Percentiles rank a stretch among this genome's conserved stretches.
phyloP scores from a whole-genome alignment of 2,888 invertebrate species.

The Aphidoletes aphidimyza region DNA sequence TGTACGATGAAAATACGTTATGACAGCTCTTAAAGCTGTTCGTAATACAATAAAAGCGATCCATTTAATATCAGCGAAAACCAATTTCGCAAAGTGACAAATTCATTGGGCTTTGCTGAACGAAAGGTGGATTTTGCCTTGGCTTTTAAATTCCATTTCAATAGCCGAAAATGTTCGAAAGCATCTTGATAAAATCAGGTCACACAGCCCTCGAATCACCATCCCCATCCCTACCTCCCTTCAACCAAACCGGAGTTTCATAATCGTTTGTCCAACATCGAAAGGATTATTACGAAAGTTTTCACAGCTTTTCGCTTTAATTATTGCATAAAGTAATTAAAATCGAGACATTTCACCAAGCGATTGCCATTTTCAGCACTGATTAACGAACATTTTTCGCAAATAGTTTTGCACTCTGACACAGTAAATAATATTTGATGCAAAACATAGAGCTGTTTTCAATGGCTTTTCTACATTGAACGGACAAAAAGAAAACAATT shows the following conservation, averaged over 20 bases:
- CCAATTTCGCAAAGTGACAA: slow-evolving; percentile 32
- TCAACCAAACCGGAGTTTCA: too few relatives aligned
- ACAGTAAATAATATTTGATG: too few relatives aligned
- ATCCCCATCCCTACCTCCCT: too few relatives aligned
- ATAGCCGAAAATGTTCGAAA: neutral
- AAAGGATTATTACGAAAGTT: neutral
- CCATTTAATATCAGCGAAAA: slow-evolving; percentile 26
- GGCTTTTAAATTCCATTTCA: neutral
- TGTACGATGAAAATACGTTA: neutral
- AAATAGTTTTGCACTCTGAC: neutral
- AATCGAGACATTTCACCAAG: neutral
- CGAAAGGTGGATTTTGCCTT: neutral
- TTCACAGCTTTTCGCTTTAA: neutral
- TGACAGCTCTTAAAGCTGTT: slow-evolving; percentile 24
- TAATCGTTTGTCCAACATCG: neutral
- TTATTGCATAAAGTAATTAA: neutral
- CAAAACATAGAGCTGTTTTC: too few relatives aligned
- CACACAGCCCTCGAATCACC: too few relatives aligned
- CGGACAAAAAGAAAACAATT: too few relatives aligned
- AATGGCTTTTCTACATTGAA: too few relatives aligned
- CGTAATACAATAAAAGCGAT: neutral
- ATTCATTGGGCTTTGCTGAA: neutral
- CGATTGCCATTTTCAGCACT: neutral
- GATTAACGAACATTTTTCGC: neutral
- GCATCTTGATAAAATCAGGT: neutral